These are phyloP conservation scores for Zenarchopterus dispar DNA, from an alignment of 2,797 vertebrate species.

Conservation along the genomic window DNA sequence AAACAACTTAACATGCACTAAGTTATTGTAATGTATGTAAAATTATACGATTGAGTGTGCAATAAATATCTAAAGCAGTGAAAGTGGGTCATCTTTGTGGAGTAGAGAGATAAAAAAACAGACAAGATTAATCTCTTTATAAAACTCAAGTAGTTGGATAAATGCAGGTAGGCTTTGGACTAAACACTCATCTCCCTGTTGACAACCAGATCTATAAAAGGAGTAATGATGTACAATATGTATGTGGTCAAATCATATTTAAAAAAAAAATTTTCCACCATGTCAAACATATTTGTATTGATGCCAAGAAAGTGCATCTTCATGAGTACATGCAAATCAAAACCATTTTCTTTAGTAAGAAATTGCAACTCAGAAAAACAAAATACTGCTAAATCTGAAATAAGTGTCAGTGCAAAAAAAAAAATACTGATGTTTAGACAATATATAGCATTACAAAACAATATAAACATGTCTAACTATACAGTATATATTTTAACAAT, in stretches of 20 bases:
- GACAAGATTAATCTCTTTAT: slow-evolving; percentile 57
- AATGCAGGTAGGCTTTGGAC: slow-evolving; percentile 60
- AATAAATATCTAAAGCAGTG: slow-evolving; percentile 62
- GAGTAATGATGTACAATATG: slow-evolving; percentile 15
- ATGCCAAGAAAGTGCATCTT: not conserved
- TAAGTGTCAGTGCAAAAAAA: slow-evolving; percentile 50
- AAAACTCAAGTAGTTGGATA: slow-evolving; percentile 58
- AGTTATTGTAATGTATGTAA: slow-evolving; percentile 23
- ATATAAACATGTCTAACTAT: slow-evolving; percentile 23
- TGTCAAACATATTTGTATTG: slow-evolving; percentile 19
- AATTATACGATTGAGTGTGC: slow-evolving; percentile 36
- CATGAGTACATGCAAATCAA: slow-evolving; percentile 8
- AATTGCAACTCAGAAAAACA: slow-evolving; percentile 37
- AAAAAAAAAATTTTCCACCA: slow-evolving; percentile 11
- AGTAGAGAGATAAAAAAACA: slow-evolving; percentile 13
- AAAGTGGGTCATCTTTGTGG: slow-evolving; percentile 8
- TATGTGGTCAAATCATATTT: slow-evolving; percentile 20
- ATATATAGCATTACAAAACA: slow-evolving; percentile 44
- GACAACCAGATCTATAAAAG: slow-evolving; percentile 19
- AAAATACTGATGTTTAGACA: slow-evolving; percentile 22
- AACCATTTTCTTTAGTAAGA: slow-evolving; percentile 29
- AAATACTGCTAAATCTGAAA: slow-evolving; percentile 26
- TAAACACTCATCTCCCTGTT: slow-evolving; percentile 25
- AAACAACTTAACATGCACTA: slow-evolving; percentile 10
- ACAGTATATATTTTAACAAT: slow-evolving; percentile 37